Evolutionary conservation across 2,888 invertebrate species (phyloP), one percentile per base, ranked within the genome.

Genomic region (Podabrus alpinus): DNA sequence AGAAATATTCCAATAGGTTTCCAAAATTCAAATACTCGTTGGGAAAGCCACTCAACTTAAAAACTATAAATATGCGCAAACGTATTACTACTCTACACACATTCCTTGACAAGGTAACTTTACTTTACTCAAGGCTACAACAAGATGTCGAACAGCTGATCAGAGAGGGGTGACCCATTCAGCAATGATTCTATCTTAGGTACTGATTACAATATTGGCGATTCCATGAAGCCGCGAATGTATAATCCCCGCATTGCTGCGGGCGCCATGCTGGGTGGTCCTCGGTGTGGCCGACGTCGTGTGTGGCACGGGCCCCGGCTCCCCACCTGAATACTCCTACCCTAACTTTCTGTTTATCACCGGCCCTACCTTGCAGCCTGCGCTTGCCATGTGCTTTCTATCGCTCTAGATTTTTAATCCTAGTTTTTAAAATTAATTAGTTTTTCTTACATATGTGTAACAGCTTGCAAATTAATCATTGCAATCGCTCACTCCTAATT

Each of bases 241-340:
- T 77, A 81, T 82, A 82, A 80, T 78, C 80, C 81, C 81, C 82
- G 79, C 81, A 66, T 78, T 66, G 81, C 82, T 81, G 72, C 79
- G 79, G 80, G 83, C 79, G 77, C 84, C 84, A 72, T 80, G 81
- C 82, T 87, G 86, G 86, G 86, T 87, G 86, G 86, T 87, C 86
- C 85, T 77, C 86, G 84, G 86, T 86, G 86, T 85, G 86, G 87
- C 86, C 86, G 85, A 84, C 87, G 81, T 86, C 87, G 87, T 87
- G 87, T 87, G 87, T 87, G 87, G 87, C 85, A 82, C 82, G 78
- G 73, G 75, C 76, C 77, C 78, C 78, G 77, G 74, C 77, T 77
- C 76, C 79, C 66, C 75, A 76, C 75, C 79, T 74, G 77, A 77
- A 76, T 81, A 80, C 79, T 77, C 79, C 81, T 81, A 80, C 81